Evolutionary conservation across 2,888 invertebrate genomes (phyloP), one percentile per base, ranked within the genome.

Genomic region (Chloroclysta siterata): DNA sequence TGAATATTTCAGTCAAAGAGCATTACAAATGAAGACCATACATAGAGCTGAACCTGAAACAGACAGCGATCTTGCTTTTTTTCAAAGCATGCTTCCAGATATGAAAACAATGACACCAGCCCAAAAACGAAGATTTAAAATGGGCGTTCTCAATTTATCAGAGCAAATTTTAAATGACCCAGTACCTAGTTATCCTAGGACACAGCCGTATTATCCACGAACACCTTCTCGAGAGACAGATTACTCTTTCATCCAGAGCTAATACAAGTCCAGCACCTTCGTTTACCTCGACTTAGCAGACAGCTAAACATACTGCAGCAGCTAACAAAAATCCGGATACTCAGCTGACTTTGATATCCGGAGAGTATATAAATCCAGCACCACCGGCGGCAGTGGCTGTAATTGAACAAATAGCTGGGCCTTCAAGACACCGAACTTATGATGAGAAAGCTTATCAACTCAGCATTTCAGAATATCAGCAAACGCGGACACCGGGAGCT

Each of bases 391-490:
- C 62, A 17, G 68, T 39, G 65, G 68, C 68, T 67, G 65, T 68
- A 65, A 65, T 65, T 65, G 60, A 63, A 65, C 68, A 65, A 65
- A 62, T 68, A 68, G 65, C 68, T 65, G 65, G 65, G 62, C 62
- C 65, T 68, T 68, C 62, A 68, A 33, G 62, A 68, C 68, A 61
- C 56, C 64, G 64, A 64, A 68, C 65, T 68, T 67, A 64, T 65
- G 42, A 44, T 68, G 59, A 65, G 64, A 68, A 64, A 62, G 64
- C 65, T 39, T 39, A 63, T 63, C 62, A 68, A 65, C 65, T 68
- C 65, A 68, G 65, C 65, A 65, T 68, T 39, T 22, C 68, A 68
- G 68, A 68, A 68, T 68, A 17, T 68, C 68, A 68, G 63, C 65
- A 65, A 15, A 67, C 67, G 14, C 67, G 15, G 67, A 67, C 64